These are phyloP conservation scores for Brachyistius frenatus DNA, from an alignment of 2,113 vertebrate genomes.

Conservation along the genomic window DNA sequence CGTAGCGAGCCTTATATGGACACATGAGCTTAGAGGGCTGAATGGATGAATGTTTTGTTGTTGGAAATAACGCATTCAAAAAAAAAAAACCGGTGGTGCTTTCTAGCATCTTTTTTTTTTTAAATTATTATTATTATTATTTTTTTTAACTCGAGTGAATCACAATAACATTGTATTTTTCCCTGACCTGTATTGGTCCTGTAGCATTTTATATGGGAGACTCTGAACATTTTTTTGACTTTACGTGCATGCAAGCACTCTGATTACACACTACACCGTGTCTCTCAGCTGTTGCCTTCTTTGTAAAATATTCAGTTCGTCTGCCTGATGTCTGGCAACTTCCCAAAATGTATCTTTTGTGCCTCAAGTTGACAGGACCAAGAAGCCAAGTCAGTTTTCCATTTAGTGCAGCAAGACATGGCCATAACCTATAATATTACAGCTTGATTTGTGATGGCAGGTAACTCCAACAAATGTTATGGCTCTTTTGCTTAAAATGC, in stretches of 20 bases:
- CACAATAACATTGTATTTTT: not conserved
- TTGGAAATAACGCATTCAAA: not conserved
- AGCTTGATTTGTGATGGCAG: conserved; percentile 6
- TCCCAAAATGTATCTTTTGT: conserved; percentile 31
- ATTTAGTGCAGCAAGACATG: conserved; percentile 24
- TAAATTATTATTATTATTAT: too few relatives aligned
- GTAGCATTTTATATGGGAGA: not conserved
- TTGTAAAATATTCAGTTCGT: conserved; percentile 8
- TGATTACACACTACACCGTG: not conserved
- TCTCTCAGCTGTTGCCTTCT: conserved; percentile 5
- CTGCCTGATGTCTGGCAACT: conserved; percentile 36
- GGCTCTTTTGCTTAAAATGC: not conserved
- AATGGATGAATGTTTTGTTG: conserved; percentile 9
- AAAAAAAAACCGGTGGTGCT: not conserved
- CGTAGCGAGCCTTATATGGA: conserved; percentile 83
- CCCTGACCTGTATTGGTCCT: not conserved
- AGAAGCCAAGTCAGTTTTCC: conserved; percentile 40
- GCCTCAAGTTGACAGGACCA: conserved; percentile 12
- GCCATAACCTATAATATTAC: conserved; percentile 10
- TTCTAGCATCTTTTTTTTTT: not conserved
- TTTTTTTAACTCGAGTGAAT: not conserved
- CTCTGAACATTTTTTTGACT: not conserved
- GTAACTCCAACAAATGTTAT: not conserved
- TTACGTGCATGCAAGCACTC: too few relatives aligned
- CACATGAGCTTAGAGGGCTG: conserved; percentile 57